Evolutionary conservation across 2,113 vertebrate species (phyloP), one percentile per base, ranked within the genome.

Genomic region (Syngnathus floridae): DNA sequence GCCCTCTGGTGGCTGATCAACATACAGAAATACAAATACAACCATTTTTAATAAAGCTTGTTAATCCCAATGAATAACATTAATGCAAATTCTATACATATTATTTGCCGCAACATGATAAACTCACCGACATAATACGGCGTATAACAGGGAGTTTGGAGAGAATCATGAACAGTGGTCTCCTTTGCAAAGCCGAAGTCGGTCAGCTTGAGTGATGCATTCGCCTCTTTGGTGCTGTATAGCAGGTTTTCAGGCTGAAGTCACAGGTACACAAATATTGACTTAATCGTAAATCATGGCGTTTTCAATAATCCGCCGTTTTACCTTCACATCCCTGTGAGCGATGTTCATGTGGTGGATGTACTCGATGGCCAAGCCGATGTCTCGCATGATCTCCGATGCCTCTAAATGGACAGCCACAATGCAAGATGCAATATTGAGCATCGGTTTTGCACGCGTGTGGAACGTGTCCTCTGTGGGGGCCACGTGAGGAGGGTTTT

Each of bases 181-280:
- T 97, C 95, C 86, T 97, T 97, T 72, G 95, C 94, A 82, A 97
- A 97, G 67, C 95, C 95, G 60, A 96, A 96, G 79, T 97, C 95
- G 0, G 95, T 96, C 70, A 97, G 92, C 70, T 95, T 97, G 35
- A 96, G 91, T 8, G 93, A 90, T 1, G 91, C 81, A 4, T 95
- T 93, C 56, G 85, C 92, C 70, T 91, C 93, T 87, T 93, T 94
- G 59, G 93, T 92, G 0, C 93, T 94, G 79, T 96, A 97, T 14
- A 97, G 94, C 73, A 97, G 84, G 82, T 97, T 97, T 86, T 97
- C 95, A 62, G 95, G 95, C 95, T 84, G 56, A 17, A 41, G 17
- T 5, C 11, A 66, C 0, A 11, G 31, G 26, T 36, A 66, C 5
- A 4, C 8, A 40, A 17, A 49, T 1, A 26, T 65, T 22, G 21